phyloP scores from a whole-genome alignment of 1,140 invertebrate species.

The Brachionus calyciflorus region DNA sequence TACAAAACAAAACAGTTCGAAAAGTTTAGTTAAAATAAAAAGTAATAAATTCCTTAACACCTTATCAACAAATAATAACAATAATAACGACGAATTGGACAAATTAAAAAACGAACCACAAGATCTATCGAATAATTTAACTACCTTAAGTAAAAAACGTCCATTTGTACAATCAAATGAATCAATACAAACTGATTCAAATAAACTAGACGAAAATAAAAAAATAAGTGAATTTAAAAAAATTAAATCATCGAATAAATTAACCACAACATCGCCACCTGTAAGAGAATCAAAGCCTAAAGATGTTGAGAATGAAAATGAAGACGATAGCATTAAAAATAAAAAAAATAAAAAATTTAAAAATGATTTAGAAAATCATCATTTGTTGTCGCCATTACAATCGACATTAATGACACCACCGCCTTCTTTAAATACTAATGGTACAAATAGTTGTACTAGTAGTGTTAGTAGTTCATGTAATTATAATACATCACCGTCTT shows the following conservation, averaged over 20 bases:
- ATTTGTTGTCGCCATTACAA: neutral
- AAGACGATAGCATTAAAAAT: neutral
- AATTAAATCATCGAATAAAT: neutral
- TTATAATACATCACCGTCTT: slow-evolving; percentile 1
- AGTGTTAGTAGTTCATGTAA: slow-evolving; percentile 17
- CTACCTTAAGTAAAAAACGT: neutral
- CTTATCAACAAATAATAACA: too few species aligned
- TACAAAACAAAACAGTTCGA: neutral
- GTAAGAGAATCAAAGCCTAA: neutral
- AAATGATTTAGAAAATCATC: neutral
- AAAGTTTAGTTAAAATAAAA: neutral
- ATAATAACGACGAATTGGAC: slow-evolving; percentile 15
- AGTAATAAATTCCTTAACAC: slow-evolving; percentile 30
- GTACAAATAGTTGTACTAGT: slow-evolving; percentile 8
- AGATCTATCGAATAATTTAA: neutral
- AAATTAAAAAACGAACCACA: slow-evolving; percentile 7
- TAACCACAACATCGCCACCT: neutral
- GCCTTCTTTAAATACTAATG: slow-evolving; percentile 9
- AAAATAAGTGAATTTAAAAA: slow-evolving; percentile 19
- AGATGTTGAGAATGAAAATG: neutral
- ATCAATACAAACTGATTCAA: neutral
- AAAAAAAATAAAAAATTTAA: neutral
- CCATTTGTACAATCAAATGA: slow-evolving; percentile 33
- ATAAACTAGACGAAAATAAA: slow-evolving; percentile 31
- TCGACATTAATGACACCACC: neutral